Base-by-base conservation (phyloP, 2,888 invertebrate genomes). In the Leptinotarsa tumamoca region DNA sequence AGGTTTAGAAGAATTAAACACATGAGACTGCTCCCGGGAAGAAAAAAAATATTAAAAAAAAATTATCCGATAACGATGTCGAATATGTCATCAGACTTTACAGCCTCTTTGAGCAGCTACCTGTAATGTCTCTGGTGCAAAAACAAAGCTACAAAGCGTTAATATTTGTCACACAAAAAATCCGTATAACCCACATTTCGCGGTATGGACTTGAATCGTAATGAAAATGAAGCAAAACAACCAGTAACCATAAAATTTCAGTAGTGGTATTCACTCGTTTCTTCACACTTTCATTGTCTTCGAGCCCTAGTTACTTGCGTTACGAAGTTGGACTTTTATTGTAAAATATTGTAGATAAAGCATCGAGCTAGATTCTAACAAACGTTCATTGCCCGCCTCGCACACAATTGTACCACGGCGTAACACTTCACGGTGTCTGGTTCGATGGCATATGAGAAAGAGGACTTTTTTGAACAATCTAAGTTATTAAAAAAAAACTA, bases 361-460 rank as follows among this genome's bases (percentile, higher is more conserved):
- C 27, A 51, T 71, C 71, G 71, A 56, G 67, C 66, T 66, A 52
- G 67, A 70, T 51, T 50, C 71, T 51, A 74, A 54, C 67, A 70
- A 43, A 63, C 17, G 63, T 63, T 33, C 69, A 79, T 71, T 69
- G 73, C 75, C 73, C 71, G 73, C 14, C 61, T 73, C 73, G 80
- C 81, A 80, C 80, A 75, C 78, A 82, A 76, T 82, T 80, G 83
- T 83, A 83, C 83, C 82, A 83, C 78, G 82, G 81, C 71, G 84
- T 84, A 83, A 84, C 83, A 83, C 82, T 81, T 84, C 80, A 83
- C 81, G 83, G 83, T 82, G 73, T 74, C 80, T 83, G 77, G 80
- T 80, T 82, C 74, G 79, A 72, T 63, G 67, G 74, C 71, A 68
- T 71, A 61, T 71, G 43, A 13, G 13, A 43, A 10, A 43, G 43